These are phyloP conservation scores for Strigamia crassipes DNA, from an alignment of 2,888 invertebrate species.

Conservation along the genomic window DNA sequence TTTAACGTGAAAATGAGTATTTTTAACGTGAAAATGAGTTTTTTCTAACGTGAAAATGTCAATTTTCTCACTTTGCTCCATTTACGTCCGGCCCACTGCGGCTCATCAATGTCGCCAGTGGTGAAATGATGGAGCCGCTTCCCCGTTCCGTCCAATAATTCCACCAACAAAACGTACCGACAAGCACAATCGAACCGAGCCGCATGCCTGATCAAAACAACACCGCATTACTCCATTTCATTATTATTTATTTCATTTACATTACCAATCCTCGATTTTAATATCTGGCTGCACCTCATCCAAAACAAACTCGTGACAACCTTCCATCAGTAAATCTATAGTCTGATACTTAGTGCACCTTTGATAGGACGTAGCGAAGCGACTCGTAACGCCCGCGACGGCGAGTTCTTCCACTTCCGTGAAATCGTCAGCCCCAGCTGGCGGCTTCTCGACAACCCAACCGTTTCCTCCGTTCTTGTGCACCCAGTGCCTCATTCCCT, in stretches of 20 bases:
- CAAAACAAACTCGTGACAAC: conserved; percentile 60
- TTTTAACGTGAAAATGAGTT: too few species aligned
- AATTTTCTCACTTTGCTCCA: conserved; percentile 58
- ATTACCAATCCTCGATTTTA: conserved; percentile 61
- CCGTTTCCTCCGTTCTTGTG: conserved; percentile 58
- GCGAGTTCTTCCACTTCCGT: conserved; percentile 60
- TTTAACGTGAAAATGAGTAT: too few species aligned
- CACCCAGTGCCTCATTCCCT: conserved; percentile 48
- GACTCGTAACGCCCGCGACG: conserved; percentile 55
- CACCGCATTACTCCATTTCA: not conserved
- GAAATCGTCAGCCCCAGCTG: conserved; percentile 60
- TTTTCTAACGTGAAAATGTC: too few species aligned
- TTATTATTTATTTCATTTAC: not conserved
- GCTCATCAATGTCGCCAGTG: conserved; percentile 51
- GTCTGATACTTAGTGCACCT: conserved; percentile 62
- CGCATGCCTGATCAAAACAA: conserved; percentile 56
- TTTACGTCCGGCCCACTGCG: conserved; percentile 56
- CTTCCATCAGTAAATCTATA: conserved; percentile 60
- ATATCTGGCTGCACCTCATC: conserved; percentile 64
- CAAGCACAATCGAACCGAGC: conserved; percentile 63
- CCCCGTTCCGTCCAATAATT: conserved; percentile 55
- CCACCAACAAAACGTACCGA: conserved; percentile 57
- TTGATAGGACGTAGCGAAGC: conserved; percentile 65
- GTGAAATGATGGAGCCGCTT: conserved; percentile 52
- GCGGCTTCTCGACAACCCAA: conserved; percentile 63